These are phyloP conservation scores for Enteromius unitaeniatus DNA, from an alignment of 2,797 vertebrate genomes.

Conservation along the genomic window DNA sequence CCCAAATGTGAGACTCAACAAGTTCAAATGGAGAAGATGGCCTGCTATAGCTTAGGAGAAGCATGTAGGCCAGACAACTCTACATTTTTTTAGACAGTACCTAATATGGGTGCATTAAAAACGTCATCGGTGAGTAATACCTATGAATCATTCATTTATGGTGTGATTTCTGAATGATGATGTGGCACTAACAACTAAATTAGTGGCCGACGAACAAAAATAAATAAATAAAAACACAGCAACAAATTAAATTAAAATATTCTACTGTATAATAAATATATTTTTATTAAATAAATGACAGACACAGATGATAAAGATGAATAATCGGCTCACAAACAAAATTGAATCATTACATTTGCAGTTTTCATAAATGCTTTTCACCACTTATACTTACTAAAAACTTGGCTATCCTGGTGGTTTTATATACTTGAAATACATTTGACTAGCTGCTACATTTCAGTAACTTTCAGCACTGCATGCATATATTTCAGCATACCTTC, in stretches of 20 bases:
- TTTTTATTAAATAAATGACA: background rate
- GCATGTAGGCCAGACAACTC: background rate
- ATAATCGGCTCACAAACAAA: too few relatives aligned
- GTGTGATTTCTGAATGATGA: background rate
- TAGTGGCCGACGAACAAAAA: background rate
- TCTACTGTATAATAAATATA: background rate
- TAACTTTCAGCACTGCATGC: too few relatives aligned
- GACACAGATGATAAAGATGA: too few relatives aligned
- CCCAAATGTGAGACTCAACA: slow-evolving; percentile 13
- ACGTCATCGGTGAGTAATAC: background rate
- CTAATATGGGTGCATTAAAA: background rate
- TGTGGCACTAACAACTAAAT: background rate
- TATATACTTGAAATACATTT: too few relatives aligned
- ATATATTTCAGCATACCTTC: too few relatives aligned
- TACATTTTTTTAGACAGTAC: background rate
- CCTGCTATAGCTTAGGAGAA: background rate
- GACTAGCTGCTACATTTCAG: too few relatives aligned
- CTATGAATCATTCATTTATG: background rate
- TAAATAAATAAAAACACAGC: too few relatives aligned
- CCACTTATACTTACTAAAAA: too few relatives aligned
- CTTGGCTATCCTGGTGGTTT: too few relatives aligned
- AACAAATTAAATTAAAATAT: background rate
- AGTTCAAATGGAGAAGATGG: background rate
- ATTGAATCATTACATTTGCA: too few relatives aligned
- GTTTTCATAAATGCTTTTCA: too few relatives aligned